These are phyloP conservation scores for Drepana arcuata DNA, from an alignment of 1,140 invertebrate species.

Conservation along the genomic window DNA sequence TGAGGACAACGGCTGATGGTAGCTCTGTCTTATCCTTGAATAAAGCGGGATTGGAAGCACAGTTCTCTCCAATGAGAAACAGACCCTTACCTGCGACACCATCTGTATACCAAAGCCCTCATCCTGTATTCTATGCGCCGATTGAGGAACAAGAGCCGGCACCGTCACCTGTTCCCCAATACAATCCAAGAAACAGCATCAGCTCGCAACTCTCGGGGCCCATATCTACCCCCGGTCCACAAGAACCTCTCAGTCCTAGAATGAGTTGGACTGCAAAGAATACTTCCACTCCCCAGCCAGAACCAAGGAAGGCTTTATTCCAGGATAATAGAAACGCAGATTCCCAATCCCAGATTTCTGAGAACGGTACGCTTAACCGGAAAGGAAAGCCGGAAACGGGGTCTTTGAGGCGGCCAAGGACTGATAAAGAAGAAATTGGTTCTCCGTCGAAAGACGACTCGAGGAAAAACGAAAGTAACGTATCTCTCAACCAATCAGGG, in stretches of 20 bases:
- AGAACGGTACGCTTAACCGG: slow-evolving; percentile 42
- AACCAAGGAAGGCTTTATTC: slow-evolving; percentile 46
- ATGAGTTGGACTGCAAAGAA: slow-evolving; percentile 69
- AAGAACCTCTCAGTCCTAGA: slow-evolving; percentile 48
- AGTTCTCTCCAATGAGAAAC: slow-evolving; percentile 73
- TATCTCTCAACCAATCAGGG: slow-evolving; percentile 47
- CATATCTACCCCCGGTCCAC: slow-evolving; percentile 51
- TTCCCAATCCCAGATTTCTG: slow-evolving; percentile 30
- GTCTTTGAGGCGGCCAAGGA: slow-evolving; percentile 46
- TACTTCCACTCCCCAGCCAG: slow-evolving; percentile 55
- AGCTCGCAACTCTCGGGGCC: slow-evolving; percentile 43
- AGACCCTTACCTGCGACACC: slow-evolving; percentile 74
- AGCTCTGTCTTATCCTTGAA: slow-evolving; percentile 85
- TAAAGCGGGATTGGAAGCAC: slow-evolving; percentile 69
- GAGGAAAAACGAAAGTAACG: slow-evolving; percentile 45
- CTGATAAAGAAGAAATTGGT: slow-evolving; percentile 36
- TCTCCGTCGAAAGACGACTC: slow-evolving; percentile 55
- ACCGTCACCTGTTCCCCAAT: slow-evolving; percentile 46
- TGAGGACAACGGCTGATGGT: slow-evolving; percentile 87
- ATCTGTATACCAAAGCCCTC: slow-evolving; percentile 51
- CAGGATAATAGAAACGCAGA: slow-evolving; percentile 38
- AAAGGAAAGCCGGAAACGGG: slow-evolving; percentile 62
- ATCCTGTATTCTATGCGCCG: slow-evolving; percentile 73
- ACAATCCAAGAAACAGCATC: slow-evolving; percentile 49
- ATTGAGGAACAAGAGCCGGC: slow-evolving; percentile 76